phyloP scores from a whole-genome alignment of 64 coral and sea anemone species.

The Dendrophyllia cribrosa region DNA sequence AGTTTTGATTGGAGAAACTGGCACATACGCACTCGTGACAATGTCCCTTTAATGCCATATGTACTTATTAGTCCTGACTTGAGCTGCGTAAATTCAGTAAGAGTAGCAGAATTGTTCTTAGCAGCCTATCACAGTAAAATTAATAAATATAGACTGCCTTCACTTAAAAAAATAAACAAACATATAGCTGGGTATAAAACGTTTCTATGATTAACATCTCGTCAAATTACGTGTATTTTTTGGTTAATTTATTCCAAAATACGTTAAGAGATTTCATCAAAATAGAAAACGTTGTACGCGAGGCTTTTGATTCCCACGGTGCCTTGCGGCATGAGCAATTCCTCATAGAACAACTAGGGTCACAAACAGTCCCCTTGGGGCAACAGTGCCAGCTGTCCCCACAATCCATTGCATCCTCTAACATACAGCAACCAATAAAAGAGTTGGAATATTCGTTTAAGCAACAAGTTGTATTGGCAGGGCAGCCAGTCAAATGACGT shows the following conservation, averaged over 20 bases:
- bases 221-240: neutral
- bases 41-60: too few relatives aligned
- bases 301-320: conserved; percentile 80
- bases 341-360: conserved; percentile 64
- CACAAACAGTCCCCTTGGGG: conserved; percentile 78
- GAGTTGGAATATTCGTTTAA: conserved; percentile 63
- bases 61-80: too few relatives aligned
- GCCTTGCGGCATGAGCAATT: conserved; percentile 69
- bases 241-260: conserved; percentile 59
- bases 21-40: too few relatives aligned
- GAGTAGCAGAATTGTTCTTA: too few relatives aligned
- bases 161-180: too few relatives aligned
- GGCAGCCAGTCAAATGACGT: conserved; percentile 64
- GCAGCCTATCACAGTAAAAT: too few relatives aligned
- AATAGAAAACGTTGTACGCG: conserved; percentile 63
- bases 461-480: conserved; percentile 59
- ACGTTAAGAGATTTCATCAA: conserved; percentile 65
- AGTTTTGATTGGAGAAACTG: too few relatives aligned
- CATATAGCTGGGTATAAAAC: too few relatives aligned
- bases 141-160: too few relatives aligned
- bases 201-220: too few relatives aligned
- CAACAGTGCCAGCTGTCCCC: conserved; percentile 89
- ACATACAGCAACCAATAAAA: conserved; percentile 76
- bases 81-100: too few relatives aligned
- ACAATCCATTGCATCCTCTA: conserved; percentile 80